Evolutionary conservation across 2,113 vertebrate genomes (phyloP).

Genomic region (Azemiops feae): DNA sequence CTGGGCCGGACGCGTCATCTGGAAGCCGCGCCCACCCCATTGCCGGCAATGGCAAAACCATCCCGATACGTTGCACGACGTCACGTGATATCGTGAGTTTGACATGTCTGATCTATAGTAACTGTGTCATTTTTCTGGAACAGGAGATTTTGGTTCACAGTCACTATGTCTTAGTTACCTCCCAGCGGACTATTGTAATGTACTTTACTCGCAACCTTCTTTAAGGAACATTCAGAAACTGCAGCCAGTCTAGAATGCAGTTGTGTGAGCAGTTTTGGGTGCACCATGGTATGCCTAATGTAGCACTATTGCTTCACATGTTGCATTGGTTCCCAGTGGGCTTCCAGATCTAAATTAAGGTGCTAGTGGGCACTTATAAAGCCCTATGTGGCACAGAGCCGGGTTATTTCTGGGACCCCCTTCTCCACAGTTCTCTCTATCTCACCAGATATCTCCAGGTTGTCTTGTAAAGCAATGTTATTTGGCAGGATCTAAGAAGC

Average conservation of each 20-base stretch:
- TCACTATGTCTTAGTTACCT: not conserved
- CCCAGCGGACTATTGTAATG: not conserved
- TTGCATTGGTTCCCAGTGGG: not conserved
- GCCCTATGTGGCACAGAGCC: no score
- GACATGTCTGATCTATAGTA: no score
- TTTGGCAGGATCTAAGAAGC: not conserved
- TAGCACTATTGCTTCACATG: not conserved
- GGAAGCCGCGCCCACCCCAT: no score
- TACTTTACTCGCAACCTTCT: not conserved
- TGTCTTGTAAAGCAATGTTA: not conserved
- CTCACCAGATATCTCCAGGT: not conserved
- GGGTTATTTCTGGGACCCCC: not conserved
- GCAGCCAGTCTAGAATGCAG: not conserved
- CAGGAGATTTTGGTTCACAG: not conserved
- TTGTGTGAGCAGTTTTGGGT: not conserved
- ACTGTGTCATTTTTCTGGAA: not conserved
- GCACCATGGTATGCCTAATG: not conserved
- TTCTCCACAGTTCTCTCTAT: not conserved
- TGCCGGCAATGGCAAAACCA: no score
- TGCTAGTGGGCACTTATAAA: not conserved
- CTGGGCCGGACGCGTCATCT: no score
- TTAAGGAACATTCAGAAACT: not conserved
- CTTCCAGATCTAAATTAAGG: not conserved
- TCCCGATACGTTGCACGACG: no score
- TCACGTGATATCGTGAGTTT: no score